Conservation (phyloP, 1,140 invertebrate species). For the Drosophila saltans region DNA sequence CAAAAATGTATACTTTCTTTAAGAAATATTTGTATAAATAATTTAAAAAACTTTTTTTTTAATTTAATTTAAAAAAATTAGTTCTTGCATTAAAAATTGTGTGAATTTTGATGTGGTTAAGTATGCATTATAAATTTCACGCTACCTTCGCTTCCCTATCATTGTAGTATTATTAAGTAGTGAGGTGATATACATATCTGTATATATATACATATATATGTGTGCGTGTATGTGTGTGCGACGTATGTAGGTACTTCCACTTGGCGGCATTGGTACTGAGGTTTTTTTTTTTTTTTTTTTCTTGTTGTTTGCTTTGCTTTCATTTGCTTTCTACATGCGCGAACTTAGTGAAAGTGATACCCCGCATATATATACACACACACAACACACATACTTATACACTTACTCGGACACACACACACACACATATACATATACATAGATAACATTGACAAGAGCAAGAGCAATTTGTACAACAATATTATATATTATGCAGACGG, state of each 20-base stretch:
- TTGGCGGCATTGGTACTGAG: conserved; percentile 38
- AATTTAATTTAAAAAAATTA: too few relatives aligned
- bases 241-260: conserved; percentile 33
- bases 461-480: conserved; percentile 68
- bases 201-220: neutral
- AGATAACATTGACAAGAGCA: conserved; percentile 47
- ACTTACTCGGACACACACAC: conserved; percentile 8
- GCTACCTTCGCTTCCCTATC: neutral
- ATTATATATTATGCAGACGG: conserved; percentile 22
- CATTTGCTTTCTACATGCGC: conserved; percentile 78
- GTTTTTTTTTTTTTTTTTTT: conserved; percentile 25
- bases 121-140: conserved; percentile 3
- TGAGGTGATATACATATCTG: neutral
- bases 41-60: too few relatives aligned
- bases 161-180: neutral
- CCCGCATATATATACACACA: conserved; percentile 28
- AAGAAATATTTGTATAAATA: too few relatives aligned
- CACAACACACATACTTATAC: conserved; percentile 23
- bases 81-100: neutral
- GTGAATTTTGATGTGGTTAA: neutral
- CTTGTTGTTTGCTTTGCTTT: conserved; percentile 64
- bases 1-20: too few relatives aligned
- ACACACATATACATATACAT: conserved; percentile 35
- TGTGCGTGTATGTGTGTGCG: conserved; percentile 2
- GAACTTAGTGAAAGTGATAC: conserved; percentile 75